phyloP scores from a whole-genome alignment of 37 sponge, comb jelly and placozoan genomes.

The Beroe forskalii region DNA sequence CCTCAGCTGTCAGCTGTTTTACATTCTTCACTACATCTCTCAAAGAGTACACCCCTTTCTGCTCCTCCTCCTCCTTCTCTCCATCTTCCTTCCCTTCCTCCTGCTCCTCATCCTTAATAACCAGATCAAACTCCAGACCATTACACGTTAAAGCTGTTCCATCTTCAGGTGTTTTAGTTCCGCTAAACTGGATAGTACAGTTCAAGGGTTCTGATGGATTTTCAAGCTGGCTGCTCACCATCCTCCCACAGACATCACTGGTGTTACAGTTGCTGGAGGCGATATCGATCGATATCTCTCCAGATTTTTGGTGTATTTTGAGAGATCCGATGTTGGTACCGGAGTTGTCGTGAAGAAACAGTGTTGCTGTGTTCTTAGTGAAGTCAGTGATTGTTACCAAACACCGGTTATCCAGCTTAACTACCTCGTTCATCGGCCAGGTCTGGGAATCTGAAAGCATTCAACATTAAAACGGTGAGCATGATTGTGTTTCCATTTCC shows the following conservation, averaged over 20 bases:
- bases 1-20: background rate
- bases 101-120: too few species aligned
- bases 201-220: background rate
- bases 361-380: background rate
- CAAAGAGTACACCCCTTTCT: background rate
- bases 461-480: too few species aligned
- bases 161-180: conserved; percentile 11
- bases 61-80: background rate
- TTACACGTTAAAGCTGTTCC: background rate
- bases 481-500: too few species aligned
- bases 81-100: too few species aligned
- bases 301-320: background rate
- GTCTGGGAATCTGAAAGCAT: background rate
- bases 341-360: background rate
- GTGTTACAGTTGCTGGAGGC: background rate
- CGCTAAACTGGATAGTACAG: background rate
- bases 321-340: background rate
- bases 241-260: background rate
- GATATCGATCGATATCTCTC: background rate
- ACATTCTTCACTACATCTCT: background rate
- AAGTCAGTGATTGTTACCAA: background rate
- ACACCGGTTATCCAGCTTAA: conserved; percentile 5
- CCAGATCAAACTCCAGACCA: background rate
- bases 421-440: background rate
- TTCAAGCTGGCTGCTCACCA: too few species aligned